phyloP scores from a whole-genome alignment of 2,113 vertebrate genomes.

The Urocitellus parryii region DNA sequence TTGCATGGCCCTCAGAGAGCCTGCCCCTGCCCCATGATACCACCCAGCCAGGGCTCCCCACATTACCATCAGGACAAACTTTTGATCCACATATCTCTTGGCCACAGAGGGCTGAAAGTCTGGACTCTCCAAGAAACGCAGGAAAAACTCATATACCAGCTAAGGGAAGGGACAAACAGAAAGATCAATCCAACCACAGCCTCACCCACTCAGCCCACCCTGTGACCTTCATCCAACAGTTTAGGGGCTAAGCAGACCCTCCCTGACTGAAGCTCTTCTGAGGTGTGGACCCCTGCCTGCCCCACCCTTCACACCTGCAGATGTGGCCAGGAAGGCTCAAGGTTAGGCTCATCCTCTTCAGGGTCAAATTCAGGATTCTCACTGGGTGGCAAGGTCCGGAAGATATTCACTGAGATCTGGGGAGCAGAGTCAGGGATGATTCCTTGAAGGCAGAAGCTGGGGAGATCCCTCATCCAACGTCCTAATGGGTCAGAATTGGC shows the following conservation, averaged over 20 bases:
- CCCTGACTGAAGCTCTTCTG: not conserved
- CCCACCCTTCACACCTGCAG: constrained; percentile 89
- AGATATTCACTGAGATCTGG: constrained; percentile 96
- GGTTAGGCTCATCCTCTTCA: constrained; percentile 95
- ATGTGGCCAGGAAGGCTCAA: constrained; percentile 96
- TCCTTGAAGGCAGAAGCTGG: not conserved
- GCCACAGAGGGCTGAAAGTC: constrained; percentile 97
- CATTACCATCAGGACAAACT: constrained; percentile 94
- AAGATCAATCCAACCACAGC: not conserved
- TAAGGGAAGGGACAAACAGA: constrained; percentile 68
- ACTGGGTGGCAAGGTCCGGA: constrained; percentile 94
- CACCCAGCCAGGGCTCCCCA: constrained; percentile 59
- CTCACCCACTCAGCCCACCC: not conserved
- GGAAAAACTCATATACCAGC: constrained; percentile 97
- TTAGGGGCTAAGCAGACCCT: not conserved
- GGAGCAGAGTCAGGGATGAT: not conserved
- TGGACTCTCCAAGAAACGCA: constrained; percentile 95
- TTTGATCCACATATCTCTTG: constrained; percentile 96
- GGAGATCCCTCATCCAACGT: not conserved
- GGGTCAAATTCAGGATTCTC: constrained; percentile 97
- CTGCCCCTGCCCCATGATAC: not conserved
- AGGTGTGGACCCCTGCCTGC: not conserved
- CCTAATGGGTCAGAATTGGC: not conserved
- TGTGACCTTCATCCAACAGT: not conserved
- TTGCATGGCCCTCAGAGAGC: not conserved